Evolutionary conservation across 2,888 invertebrate species (phyloP).

Genomic region (Harpalus rubripes): DNA sequence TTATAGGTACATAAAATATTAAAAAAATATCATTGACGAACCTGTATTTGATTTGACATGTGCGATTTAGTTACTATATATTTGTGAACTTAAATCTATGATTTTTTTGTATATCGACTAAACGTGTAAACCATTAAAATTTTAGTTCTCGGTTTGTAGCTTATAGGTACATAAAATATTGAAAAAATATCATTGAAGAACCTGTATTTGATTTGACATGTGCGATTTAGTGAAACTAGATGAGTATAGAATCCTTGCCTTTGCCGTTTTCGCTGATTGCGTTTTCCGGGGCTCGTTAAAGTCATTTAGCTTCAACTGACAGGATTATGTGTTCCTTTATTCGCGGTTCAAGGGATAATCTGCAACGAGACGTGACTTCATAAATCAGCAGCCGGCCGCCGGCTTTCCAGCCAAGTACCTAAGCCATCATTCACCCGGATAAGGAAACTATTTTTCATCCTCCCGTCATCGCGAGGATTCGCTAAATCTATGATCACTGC

Average conservation of each 20-base stretch:
- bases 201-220: neutral
- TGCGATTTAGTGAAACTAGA: neutral
- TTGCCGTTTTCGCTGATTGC: slow-evolving; percentile 55
- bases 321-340: slow-evolving; percentile 72
- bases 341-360: slow-evolving; percentile 72
- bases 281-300: slow-evolving; percentile 66
- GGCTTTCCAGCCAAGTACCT: slow-evolving; percentile 71
- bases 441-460: slow-evolving; percentile 73
- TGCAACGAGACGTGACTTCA: slow-evolving; percentile 73
- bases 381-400: slow-evolving; percentile 71
- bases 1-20: too few relatives aligned
- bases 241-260: neutral
- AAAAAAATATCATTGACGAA: too few relatives aligned
- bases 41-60: neutral
- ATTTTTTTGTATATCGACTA: too few relatives aligned
- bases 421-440: slow-evolving; percentile 73
- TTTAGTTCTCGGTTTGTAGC: too few relatives aligned
- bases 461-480: slow-evolving; percentile 53
- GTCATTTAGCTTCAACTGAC: slow-evolving; percentile 65
- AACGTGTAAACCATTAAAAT: too few relatives aligned
- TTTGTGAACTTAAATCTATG: too few relatives aligned
- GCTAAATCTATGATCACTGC: slow-evolving; percentile 57
- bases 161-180: too few relatives aligned
- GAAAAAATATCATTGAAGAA: too few relatives aligned
- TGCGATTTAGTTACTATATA: neutral